Evolutionary conservation across 2,888 invertebrate genomes (phyloP), one percentile per base, ranked within the genome.

Genomic region (Anthophora plumipes): DNA sequence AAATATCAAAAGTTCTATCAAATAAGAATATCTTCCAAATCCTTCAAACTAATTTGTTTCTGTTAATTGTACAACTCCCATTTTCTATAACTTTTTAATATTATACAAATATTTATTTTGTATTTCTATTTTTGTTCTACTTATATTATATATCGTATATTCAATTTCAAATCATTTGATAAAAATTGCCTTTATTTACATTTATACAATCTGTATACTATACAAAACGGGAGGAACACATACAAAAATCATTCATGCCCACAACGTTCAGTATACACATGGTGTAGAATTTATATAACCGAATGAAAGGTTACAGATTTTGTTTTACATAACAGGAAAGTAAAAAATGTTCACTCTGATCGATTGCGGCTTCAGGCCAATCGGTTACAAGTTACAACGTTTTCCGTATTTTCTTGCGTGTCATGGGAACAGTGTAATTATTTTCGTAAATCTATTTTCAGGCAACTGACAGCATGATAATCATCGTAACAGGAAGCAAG

Each of bases 301-400:
- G 66, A 81, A 74, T 41, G 77, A 81, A 82, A 81, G 82, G 69
- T 81, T 81, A 77, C 68, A 75, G 64, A 81, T 72, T 81, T 77
- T 48, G 66, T 64, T 82, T 81, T 81, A 82, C 69, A 69, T 68
- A 81, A 82, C 55, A 69, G 50, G 63, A 60, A 69, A 69, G 77
- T 50, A 77, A 69, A n/a, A 69, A 77, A 60, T 69, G 50, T 52
- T 57, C 39, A 12, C 25, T n/a, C n/a, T 14, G 55, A 66, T 9
- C 71, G 61, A 46, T 22, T 25, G 14, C 48, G 54, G 48, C 37
- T 61, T 41, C 59, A 11, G n/a, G 22, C 39, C 31, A 31, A 25
- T 20, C 43, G 37, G n/a, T 17, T 61, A 54, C n/a, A n/a, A 22
- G n/a, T 57, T 71, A 55, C 7, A 12, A 14, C 20, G 20, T 17